Evolutionary conservation across 92 coral and sea anemone genomes (phyloP).

Genomic region (Epizoanthus scotinus): DNA sequence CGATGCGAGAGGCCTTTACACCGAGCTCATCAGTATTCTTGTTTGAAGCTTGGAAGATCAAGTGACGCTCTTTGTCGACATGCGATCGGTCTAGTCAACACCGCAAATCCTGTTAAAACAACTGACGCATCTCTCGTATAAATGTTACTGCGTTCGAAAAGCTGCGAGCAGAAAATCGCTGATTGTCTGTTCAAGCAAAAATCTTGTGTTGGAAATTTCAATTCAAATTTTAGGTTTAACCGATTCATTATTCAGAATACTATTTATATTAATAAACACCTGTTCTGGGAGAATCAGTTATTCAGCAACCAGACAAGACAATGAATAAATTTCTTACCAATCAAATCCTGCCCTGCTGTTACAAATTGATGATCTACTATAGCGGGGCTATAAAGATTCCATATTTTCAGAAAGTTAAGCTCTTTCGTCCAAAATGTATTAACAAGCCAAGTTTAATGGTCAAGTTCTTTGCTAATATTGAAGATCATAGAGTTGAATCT

Average conservation of each 20-base stretch:
- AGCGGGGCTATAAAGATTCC: no score
- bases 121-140: conserved; percentile 1
- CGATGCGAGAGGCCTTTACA: conserved; percentile 21
- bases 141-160: neutral
- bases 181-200: neutral
- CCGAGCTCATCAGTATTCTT: conserved; percentile 10
- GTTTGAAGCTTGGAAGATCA: neutral
- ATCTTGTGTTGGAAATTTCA: conserved; percentile 14
- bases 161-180: neutral
- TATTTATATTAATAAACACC: conserved; percentile 39
- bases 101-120: neutral
- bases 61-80: neutral
- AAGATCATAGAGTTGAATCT: no score
- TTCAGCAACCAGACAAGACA: conserved; percentile 33
- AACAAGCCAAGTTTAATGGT: no score
- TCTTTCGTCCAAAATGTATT: no score
- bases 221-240: conserved; percentile 15
- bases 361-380: neutral
- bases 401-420: no score
- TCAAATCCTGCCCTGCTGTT: conserved; percentile 19
- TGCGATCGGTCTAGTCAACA: neutral
- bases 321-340: conserved; percentile 18
- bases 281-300: conserved; percentile 34
- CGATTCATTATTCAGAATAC: conserved; percentile 30
- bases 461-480: no score